Base-by-base conservation (phyloP, 2,113 vertebrate species). In the Lamprologus speciosus region DNA sequence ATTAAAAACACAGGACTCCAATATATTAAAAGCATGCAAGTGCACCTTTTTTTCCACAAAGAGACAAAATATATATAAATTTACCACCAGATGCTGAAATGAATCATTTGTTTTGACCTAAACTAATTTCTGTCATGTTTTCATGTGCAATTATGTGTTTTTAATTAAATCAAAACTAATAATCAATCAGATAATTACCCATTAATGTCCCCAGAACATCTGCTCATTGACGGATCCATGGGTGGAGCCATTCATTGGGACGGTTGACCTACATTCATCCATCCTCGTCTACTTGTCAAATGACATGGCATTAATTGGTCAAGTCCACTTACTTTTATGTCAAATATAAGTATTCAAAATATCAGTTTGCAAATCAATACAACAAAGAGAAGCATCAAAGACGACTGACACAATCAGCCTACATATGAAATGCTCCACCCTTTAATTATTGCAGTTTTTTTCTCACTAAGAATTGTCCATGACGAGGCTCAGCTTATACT, bases 91-190 rank as follows among this genome's bases (percentile, higher is more conserved):
- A 94, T 92, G 91, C 82, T 84, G 60, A 87, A 89, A 89, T 40
- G n/a, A 82, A 89, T 85, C 87, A 91, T 96, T 96, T 95, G 88
- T 95, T 95, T 86, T 83, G 55, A 91, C 82, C 84, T 93, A 95
- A 96, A 96, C 93, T 91, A 92, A 88, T 95, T 90, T 93, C 90
- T 96, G 96, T 96, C 95, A 91, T 81, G 21, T 94, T 91, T 47
- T 4, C 91, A 88, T 92, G 90, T 86, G 57, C 88, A 94, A 92
- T 95, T 91, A 93, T 68, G 83, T 93, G 90, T 87, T 90, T 93
- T 86, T 93, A 95, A 96, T 93, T 88, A 47, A 85, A 96, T 96
- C 63, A 94, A 93, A 95, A 90, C 88, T 90, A 93, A 95, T 95
- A 94, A 94, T 96, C 91, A 94, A 95, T 96, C 92, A 94, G 87